A percentile compares a stretch with the other conserved stretches of the same genome.
These are phyloP conservation scores for Cepaea hortensis DNA, from an alignment of 2,888 invertebrate genomes.

Conservation along the genomic window DNA sequence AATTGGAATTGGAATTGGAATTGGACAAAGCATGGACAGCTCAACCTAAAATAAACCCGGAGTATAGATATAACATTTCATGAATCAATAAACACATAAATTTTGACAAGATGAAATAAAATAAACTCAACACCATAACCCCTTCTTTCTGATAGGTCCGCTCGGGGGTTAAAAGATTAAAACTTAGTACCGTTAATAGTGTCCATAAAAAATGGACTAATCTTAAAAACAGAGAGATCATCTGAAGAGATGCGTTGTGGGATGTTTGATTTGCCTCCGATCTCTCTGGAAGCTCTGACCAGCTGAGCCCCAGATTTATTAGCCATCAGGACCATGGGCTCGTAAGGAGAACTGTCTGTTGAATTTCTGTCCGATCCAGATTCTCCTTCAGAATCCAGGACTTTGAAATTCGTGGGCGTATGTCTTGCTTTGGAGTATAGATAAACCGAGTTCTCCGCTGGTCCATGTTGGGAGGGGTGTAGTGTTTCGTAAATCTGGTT, in stretches of 20 bases:
- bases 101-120: too few relatives aligned
- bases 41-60: too few relatives aligned
- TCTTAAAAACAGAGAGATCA: not conserved
- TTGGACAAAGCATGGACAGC: too few relatives aligned
- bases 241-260: not conserved
- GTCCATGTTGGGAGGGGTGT: not conserved
- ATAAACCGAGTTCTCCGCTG: not conserved
- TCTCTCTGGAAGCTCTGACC: not conserved
- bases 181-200: conserved; percentile 26
- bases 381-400: conserved; percentile 28
- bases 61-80: too few relatives aligned
- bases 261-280: not conserved
- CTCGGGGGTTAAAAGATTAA: not conserved
- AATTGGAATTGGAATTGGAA: too few relatives aligned
- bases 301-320: conserved; percentile 14
- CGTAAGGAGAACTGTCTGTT: conserved; percentile 28
- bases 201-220: conserved; percentile 30
- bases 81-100: too few relatives aligned
- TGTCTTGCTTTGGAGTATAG: not conserved
- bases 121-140: too few relatives aligned
- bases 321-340: conserved; percentile 33
- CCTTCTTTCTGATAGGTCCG: too few relatives aligned
- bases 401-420: not conserved
- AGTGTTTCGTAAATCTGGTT: conserved; percentile 41
- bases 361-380: conserved; percentile 8